Base-by-base conservation (phyloP, 2,888 invertebrate genomes). In the Andrena minutula region DNA sequence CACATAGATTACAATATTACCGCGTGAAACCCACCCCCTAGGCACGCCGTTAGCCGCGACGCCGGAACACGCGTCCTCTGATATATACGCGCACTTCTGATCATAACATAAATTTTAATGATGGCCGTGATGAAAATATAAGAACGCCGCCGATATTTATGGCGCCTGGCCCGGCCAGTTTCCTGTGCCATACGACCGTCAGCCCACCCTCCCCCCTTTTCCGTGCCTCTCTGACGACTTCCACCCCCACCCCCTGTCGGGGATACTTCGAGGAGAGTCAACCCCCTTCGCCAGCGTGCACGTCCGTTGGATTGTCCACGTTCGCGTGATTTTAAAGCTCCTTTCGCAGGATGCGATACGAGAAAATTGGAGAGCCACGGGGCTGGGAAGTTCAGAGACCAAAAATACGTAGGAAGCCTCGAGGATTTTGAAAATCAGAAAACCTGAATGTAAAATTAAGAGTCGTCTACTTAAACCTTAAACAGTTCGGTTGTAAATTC, bases 1-100 rank as follows among this genome's bases (percentile, higher is more conserved):
- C 92, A 92, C 93, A 93, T 94, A 94, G 93, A 93, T 93, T 93
- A 94, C 93, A 93, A 93, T 94, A 93, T 93, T 92, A 92, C 91
- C 89, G 83, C 85, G 86, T 88, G 56, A 56, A 83, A 80, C 86
- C 86, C 86, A 82, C 85, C 81, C 85, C 77, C 83, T 75, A 79
- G 80, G 77, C 75, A 75, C 80, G 79, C 79, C 84, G 84, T 82
- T 79, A 79, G 75, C 75, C 73, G 79, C 80, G 75, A 79, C 75
- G 83, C 72, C 80, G 74, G 80, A 72, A 77, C 56, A 56, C 83
- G 80, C 86, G 83, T 86, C 78, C 87, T 85, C 89, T 92, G 92
- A 92, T 92, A 89, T 93, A 92, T 92, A 91, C 89, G 90, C 88
- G 89, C 89, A 92, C 92, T 92, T 92, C 91, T 93, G 92, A 92